phyloP scores from a whole-genome alignment of 2,113 vertebrate genomes.

The Lagopus muta region DNA sequence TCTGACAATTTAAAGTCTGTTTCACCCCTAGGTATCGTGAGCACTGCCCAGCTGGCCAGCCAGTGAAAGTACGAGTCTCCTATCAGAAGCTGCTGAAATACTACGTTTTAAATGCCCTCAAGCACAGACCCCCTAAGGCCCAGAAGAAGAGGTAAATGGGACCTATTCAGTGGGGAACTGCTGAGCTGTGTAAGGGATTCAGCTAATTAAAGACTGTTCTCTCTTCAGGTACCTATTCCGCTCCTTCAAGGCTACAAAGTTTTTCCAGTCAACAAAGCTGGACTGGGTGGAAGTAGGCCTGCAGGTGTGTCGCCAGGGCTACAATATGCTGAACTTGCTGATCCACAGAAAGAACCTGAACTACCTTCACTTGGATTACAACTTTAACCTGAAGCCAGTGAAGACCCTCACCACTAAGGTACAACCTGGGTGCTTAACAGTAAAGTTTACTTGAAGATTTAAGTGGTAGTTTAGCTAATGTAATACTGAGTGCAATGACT shows the following conservation, averaged over 20 bases:
- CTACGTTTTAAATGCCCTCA: slow-evolving; percentile 97
- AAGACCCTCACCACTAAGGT: slow-evolving; percentile 99
- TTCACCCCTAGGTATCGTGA: slow-evolving; percentile 89
- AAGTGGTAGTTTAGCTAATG: no score
- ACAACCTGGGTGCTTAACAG: background rate
- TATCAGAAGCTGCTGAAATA: slow-evolving; percentile 99
- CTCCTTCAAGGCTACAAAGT: slow-evolving; percentile 98
- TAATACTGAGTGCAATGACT: background rate
- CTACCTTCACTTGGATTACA: slow-evolving; percentile 98
- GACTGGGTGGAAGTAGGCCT: slow-evolving; percentile 99
- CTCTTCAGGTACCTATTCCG: slow-evolving; percentile 93
- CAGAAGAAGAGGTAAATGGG: slow-evolving; percentile 93
- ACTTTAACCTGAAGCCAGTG: slow-evolving; percentile 98
- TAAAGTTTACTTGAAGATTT: background rate
- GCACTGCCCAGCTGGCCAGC: slow-evolving; percentile 97
- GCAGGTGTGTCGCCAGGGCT: slow-evolving; percentile 97
- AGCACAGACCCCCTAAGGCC: slow-evolving; percentile 97
- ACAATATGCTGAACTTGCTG: slow-evolving; percentile 99
- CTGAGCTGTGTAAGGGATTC: background rate
- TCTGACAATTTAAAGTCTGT: background rate
- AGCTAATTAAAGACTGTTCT: background rate
- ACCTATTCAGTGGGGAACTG: background rate
- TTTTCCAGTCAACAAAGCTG: slow-evolving; percentile 98
- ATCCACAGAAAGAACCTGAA: slow-evolving; percentile 99
- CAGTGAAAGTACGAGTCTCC: slow-evolving; percentile 97